Conservation (phyloP, 2,797 vertebrate genomes). For the Euthynnus affinis region DNA sequence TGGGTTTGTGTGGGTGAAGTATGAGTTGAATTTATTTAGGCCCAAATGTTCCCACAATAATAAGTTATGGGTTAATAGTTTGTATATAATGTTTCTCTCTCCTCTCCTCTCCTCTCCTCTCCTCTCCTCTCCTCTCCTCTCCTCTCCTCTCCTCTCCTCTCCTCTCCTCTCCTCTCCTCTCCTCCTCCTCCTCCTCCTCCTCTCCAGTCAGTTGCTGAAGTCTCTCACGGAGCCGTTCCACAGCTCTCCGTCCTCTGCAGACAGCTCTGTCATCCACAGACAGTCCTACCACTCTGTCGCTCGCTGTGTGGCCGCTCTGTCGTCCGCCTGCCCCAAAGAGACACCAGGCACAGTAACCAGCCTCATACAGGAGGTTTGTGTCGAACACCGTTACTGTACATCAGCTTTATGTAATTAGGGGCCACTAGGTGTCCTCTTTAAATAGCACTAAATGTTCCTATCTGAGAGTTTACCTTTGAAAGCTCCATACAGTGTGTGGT, state of each 20-base stretch:
- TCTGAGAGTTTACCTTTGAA: too few relatives aligned
- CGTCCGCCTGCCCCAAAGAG: conserved; percentile 89
- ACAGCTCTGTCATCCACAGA: conserved; percentile 81
- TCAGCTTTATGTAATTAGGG: too few relatives aligned
- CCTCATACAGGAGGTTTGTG: conserved; percentile 86
- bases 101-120: too few relatives aligned
- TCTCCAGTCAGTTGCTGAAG: conserved; percentile 84
- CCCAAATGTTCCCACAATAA: too few relatives aligned
- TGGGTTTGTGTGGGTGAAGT: too few relatives aligned
- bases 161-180: background rate
- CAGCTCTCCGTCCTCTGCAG: conserved; percentile 34
- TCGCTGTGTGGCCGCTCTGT: conserved; percentile 92
- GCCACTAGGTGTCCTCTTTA: too few relatives aligned
- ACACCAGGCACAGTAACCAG: conserved; percentile 80
- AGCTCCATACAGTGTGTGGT: too few relatives aligned
- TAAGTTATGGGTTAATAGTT: too few relatives aligned
- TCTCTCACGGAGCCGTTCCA: conserved; percentile 88
- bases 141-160: background rate
- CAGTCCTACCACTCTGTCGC: conserved; percentile 91
- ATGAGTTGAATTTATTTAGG: background rate
- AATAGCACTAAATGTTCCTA: too few relatives aligned
- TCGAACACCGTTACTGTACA: too few relatives aligned
- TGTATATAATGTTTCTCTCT: conserved; percentile 18
- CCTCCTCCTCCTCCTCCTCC: too few relatives aligned
- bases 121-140: too few relatives aligned